Evolutionary conservation across 2,888 invertebrate species (phyloP), one percentile per base, ranked within the genome.

Genomic region (Priocnemis perturbator): DNA sequence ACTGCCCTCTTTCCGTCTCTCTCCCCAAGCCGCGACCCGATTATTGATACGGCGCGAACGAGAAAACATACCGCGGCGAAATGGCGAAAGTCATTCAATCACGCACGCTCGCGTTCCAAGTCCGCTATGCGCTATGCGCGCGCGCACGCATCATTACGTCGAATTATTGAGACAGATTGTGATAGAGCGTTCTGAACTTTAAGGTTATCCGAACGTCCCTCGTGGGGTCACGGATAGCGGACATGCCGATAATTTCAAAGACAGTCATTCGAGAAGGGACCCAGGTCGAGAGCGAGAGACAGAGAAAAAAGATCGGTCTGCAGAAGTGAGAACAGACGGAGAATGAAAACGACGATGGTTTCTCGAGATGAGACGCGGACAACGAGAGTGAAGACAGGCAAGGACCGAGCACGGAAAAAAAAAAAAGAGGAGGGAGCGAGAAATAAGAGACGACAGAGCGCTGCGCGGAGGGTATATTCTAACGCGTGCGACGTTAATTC

Each of bases 111-210:
- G 7, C 7, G 11, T 37, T 37, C 37, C 37, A 37, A 37, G 37
- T 37, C 11, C 37, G 37, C 14, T 37, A 7, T 37, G 37, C 37
- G 37, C 7, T 7, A 37, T 14, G 19, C 50, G n/a, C 55, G 3
- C 26, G 55, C 23, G 55, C 14, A 1, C 26, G 55, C 64, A 44
- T 56, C 44, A 55, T 52, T 30, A 26, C 45, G 50, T 11, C 59
- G 71, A 75, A 67, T 78, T 78, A 81, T 79, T 80, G 76, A 83
- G 84, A 86, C 84, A 82, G 85, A 85, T 85, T 82, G 83, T 83
- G 81, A 86, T 78, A 82, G 79, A 81, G 76, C 76, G 74, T 73
- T 78, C 70, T 69, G 78, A 80, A 78, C 79, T 71, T 69, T 48
- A 77, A 76, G 86, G 86, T 87, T 87, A 86, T 87, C 86, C 71